Percentiles rank a stretch among this genome's conserved stretches.
Evolutionary conservation across 2,113 vertebrate species (phyloP).

Genomic region (Haemorhous mexicanus): DNA sequence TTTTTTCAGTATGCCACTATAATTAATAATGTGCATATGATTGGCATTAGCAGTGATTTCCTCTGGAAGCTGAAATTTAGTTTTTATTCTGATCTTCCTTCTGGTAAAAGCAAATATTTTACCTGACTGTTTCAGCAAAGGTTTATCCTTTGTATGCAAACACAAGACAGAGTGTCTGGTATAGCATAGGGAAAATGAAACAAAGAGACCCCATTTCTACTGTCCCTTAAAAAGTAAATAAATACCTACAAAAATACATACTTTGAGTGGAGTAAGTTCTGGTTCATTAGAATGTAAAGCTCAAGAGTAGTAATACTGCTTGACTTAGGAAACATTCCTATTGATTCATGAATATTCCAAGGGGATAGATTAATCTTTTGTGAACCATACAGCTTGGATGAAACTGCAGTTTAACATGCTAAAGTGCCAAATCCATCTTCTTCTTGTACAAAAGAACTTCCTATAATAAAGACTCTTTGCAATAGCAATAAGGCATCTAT

Average conservation of each 20-base stretch:
- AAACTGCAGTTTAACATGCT: conserved; percentile 64
- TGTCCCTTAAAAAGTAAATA: not conserved
- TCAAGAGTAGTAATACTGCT: conserved; percentile 40
- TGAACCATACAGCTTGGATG: conserved; percentile 41
- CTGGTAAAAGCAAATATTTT: not conserved
- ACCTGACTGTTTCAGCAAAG: not conserved
- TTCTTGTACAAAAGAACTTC: conserved; percentile 49
- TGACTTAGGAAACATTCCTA: conserved; percentile 59
- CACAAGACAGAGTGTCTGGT: not conserved
- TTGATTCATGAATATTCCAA: conserved; percentile 73
- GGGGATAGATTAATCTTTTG: conserved; percentile 58
- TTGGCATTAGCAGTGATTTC: conserved; percentile 56
- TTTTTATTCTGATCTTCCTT: conserved; percentile 46
- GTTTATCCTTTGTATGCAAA: conserved; percentile 35
- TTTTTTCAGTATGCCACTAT: conserved; percentile 59
- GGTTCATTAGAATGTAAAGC: conserved; percentile 34
- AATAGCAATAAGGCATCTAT: conserved; percentile 45
- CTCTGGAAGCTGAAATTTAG: not conserved
- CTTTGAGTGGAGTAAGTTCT: not conserved
- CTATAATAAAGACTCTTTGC: conserved; percentile 57
- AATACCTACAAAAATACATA: not conserved
- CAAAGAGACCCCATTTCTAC: not conserved
- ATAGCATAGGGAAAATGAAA: not conserved
- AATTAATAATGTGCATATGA: conserved; percentile 59
- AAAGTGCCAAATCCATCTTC: conserved; percentile 63